Conservation (phyloP, 2,113 vertebrate genomes). For the Lepus americanus region DNA sequence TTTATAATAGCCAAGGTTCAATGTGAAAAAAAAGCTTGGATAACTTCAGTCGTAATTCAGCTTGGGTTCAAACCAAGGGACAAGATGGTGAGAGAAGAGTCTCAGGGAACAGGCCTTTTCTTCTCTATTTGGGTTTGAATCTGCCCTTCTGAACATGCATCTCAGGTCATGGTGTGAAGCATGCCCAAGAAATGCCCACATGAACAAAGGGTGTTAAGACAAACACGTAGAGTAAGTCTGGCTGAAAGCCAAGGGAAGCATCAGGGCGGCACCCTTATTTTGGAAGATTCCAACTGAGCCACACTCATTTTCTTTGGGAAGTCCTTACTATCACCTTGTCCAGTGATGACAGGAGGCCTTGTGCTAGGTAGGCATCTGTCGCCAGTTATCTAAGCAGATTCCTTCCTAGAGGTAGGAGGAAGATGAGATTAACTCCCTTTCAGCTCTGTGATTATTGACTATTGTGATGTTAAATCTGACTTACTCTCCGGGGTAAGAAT, state of each 20-base stretch:
- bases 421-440: not conserved
- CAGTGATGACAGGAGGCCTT: not conserved
- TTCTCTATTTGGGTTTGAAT: not conserved
- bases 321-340: not conserved
- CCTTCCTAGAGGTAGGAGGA: not conserved
- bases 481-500: not conserved
- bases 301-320: not conserved
- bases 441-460: not conserved
- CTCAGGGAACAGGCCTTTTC: not conserved
- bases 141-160: not conserved
- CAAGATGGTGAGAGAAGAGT: not conserved
- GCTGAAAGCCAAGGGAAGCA: not conserved
- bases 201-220: not conserved
- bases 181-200: not conserved
- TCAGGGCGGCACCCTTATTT: not conserved
- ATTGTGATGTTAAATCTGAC: not conserved
- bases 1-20: conserved; percentile 74
- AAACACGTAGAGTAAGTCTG: not conserved
- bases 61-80: conserved; percentile 29
- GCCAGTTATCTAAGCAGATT: not conserved
- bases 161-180: not conserved
- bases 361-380: too few relatives aligned
- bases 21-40: conserved; percentile 5
- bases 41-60: conserved; percentile 58
- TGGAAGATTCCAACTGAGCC: conserved; percentile 6